phyloP scores from a whole-genome alignment of 2,113 vertebrate genomes.

The Caranx ignobilis region DNA sequence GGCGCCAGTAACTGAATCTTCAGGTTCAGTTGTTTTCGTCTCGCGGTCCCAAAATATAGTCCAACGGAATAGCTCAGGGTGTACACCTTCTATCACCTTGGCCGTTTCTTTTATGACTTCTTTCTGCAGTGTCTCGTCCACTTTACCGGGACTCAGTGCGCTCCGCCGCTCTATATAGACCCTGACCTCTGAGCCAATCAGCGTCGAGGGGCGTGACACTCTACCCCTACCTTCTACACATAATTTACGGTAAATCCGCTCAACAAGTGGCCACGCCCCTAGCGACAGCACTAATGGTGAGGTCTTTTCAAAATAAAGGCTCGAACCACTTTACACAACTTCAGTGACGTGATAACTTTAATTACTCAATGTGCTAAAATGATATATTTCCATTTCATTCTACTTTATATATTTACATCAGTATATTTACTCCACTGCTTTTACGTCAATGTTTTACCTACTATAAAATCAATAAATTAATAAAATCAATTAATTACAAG shows the following conservation, averaged over 20 bases:
- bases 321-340: too few relatives aligned
- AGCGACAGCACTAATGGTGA: too few relatives aligned
- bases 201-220: not conserved
- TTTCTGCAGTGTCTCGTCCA: not conserved
- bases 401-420: too few relatives aligned
- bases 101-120: rapidly evolving
- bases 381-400: too few relatives aligned
- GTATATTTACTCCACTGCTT: too few relatives aligned
- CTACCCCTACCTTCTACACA: not conserved
- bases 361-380: too few relatives aligned
- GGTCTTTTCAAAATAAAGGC: not conserved
- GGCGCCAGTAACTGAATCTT: not conserved
- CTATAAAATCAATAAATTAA: too few relatives aligned
- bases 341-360: too few relatives aligned
- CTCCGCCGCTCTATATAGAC: conserved; percentile 12
- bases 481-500: too few relatives aligned
- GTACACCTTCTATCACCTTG: not conserved
- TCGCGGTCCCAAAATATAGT: conserved; percentile 27
- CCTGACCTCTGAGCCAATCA: conserved; percentile 46
- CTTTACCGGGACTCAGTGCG: not conserved
- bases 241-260: conserved; percentile 44
- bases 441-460: too few relatives aligned
- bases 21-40: not conserved
- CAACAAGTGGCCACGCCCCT: conserved; percentile 30
- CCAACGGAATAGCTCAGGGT: conserved; percentile 8